Conservation (phyloP, 1,140 invertebrate genomes). For the Mamestra configurata region DNA sequence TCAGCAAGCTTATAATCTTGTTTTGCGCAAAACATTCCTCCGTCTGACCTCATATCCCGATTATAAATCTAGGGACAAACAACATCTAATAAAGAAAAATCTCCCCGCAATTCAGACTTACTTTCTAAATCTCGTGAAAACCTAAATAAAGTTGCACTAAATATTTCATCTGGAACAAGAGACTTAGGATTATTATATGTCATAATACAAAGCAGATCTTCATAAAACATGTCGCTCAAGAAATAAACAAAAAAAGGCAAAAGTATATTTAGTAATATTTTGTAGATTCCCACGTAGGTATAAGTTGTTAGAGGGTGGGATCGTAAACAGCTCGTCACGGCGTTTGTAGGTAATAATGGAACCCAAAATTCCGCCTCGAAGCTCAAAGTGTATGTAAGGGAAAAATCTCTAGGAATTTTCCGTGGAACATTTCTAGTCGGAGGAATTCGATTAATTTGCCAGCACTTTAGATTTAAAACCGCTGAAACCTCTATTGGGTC, state of each 20-base stretch:
- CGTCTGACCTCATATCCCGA: slow-evolving; percentile 13
- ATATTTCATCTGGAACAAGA: slow-evolving; percentile 22
- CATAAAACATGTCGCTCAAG: slow-evolving; percentile 8
- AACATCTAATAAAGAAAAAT: slow-evolving; percentile 20
- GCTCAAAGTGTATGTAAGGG: slow-evolving; percentile 36
- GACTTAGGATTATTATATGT: not conserved
- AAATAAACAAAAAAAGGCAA: slow-evolving; percentile 25
- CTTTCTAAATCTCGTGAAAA: not conserved
- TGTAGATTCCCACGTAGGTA: slow-evolving; percentile 9
- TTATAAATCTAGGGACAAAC: slow-evolving; percentile 12
- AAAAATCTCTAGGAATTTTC: slow-evolving; percentile 55
- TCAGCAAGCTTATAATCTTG: slow-evolving; percentile 2
- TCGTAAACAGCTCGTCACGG: slow-evolving; percentile 37
- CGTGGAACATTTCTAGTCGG: slow-evolving; percentile 55
- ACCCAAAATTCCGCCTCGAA: slow-evolving; percentile 30
- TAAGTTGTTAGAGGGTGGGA: slow-evolving; percentile 3
- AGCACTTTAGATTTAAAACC: slow-evolving; percentile 61
- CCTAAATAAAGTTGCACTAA: not conserved
- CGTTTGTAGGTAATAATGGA: slow-evolving; percentile 25
- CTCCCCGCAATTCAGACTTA: not conserved
- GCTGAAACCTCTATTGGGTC: slow-evolving; percentile 29
- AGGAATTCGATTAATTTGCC: slow-evolving; percentile 62
- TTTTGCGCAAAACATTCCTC: not conserved
- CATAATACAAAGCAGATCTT: not conserved
- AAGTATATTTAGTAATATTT: slow-evolving; percentile 18